Percentiles rank a stretch among this genome's conserved stretches.
phyloP scores from a whole-genome alignment of 2,113 vertebrate species.

The Zapus hudsonius region DNA sequence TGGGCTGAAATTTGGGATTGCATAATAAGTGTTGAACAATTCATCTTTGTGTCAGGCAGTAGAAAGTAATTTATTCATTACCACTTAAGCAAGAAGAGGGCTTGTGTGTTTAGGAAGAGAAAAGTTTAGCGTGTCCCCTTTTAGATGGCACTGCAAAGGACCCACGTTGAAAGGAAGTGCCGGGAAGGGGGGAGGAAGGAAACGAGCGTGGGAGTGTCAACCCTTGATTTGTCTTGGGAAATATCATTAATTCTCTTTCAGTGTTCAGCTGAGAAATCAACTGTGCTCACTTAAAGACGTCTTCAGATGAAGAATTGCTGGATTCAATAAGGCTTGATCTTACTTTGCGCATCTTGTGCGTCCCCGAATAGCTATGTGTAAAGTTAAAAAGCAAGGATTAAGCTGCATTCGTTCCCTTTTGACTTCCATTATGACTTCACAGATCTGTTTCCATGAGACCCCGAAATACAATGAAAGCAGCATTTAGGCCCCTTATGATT shows the following conservation, averaged over 20 bases:
- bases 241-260: slow-evolving; percentile 65
- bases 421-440: slow-evolving; percentile 71
- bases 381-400: slow-evolving; percentile 59
- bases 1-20: slow-evolving; percentile 69
- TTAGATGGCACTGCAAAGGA: slow-evolving; percentile 35
- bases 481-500: slow-evolving; percentile 70
- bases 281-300: slow-evolving; percentile 53
- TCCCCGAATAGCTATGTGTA: slow-evolving; percentile 60
- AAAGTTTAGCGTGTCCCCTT: slow-evolving; percentile 48
- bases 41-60: slow-evolving; percentile 77
- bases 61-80: slow-evolving; percentile 77
- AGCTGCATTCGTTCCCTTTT: slow-evolving; percentile 69
- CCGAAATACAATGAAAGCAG: slow-evolving; percentile 75
- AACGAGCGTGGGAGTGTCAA: not conserved
- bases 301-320: slow-evolving; percentile 68
- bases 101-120: slow-evolving; percentile 60
- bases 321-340: slow-evolving; percentile 66
- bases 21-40: slow-evolving; percentile 80
- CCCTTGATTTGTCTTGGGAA: slow-evolving; percentile 60
- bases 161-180: slow-evolving; percentile 50
- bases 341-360: slow-evolving; percentile 46
- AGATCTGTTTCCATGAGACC: slow-evolving; percentile 68
- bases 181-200: not conserved
- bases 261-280: slow-evolving; percentile 67
- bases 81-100: slow-evolving; percentile 68